Evolutionary conservation across 2,113 vertebrate species (phyloP), one percentile per base, ranked within the genome.

Genomic region (Tautogolabrus adspersus): DNA sequence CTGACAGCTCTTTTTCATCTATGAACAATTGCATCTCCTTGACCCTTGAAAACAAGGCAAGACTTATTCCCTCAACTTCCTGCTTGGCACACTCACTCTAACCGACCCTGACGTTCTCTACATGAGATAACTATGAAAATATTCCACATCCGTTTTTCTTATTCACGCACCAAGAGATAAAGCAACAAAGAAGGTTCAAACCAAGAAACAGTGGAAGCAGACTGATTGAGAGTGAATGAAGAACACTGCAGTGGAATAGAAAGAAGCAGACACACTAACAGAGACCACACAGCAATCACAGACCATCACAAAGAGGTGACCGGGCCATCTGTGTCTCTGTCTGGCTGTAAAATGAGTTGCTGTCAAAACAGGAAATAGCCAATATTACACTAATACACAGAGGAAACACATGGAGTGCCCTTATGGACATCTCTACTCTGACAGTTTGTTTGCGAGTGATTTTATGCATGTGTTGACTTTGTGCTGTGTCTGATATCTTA

Each of bases 351-450:
- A 87, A 87, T 80, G 75, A 76, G 75, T 72, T 40, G 40, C 55
- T 80, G 60, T 55, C 88, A 83, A 64, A 86, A 86, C 83, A 88
- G 90, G 87, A 91, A 89, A 89, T 87, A 82, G 77, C 77, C 90
- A 90, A 86, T 90, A 86, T 85, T 18, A 7, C 64, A 74, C 55
- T 79, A 83, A 89, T 84, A 71, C 78, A 81, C 59, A 2, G 51
- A 57, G 79, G 65, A 16, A 66, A 23, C 52, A 74, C 46, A 51
- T 23, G n/a, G 40, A 74, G 56, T 23, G 67, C 62, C 66, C 34
- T 59, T 46, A n/a, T 52, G 58, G 65, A 37, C 57, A 44, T 64
- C n/a, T 64, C 72, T 65, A 21, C 68, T 59, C 56, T n/a, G 42
- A 42, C 16, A 22, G 11, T n/a, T 34, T 68, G 54, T 72, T 59